phyloP scores from a whole-genome alignment of 2,113 vertebrate genomes.

The Sisor rabdophorus region DNA sequence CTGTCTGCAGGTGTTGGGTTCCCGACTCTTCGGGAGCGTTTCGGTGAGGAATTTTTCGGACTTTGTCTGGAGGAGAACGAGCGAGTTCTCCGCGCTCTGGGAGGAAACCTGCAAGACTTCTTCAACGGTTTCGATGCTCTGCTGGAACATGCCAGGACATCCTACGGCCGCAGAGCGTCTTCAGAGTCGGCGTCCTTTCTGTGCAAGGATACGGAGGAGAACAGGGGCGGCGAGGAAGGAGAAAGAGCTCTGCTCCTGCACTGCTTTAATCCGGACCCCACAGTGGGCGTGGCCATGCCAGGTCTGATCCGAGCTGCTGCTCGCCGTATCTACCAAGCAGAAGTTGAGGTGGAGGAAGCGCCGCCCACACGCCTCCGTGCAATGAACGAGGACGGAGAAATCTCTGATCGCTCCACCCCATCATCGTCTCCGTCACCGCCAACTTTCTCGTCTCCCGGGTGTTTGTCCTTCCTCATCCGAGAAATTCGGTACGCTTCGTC shows the following conservation, averaged over 20 bases:
- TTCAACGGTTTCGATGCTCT: slow-evolving; percentile 97
- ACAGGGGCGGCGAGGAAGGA: slow-evolving; percentile 51
- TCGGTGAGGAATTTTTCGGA: slow-evolving; percentile 94
- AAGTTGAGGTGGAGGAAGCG: slow-evolving; percentile 88
- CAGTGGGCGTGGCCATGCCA: slow-evolving; percentile 88
- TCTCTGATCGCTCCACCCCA: slow-evolving; percentile 73
- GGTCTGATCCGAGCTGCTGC: slow-evolving; percentile 92
- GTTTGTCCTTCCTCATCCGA: slow-evolving; percentile 80
- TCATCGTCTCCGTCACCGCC: slow-evolving; percentile 71
- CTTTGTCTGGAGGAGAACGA: slow-evolving; percentile 96
- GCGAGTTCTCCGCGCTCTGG: slow-evolving; percentile 89
- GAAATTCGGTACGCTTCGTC: slow-evolving; percentile 62
- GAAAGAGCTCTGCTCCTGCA: slow-evolving; percentile 81
- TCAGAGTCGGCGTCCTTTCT: slow-evolving; percentile 94
- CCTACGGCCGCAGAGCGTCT: slow-evolving; percentile 86
- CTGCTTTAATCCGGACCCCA: slow-evolving; percentile 88
- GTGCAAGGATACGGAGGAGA: slow-evolving; percentile 80
- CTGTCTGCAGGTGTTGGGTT: slow-evolving; percentile 79
- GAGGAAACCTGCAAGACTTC: slow-evolving; percentile 93
- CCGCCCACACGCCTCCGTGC: slow-evolving; percentile 68
- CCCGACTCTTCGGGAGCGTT: slow-evolving; percentile 87
- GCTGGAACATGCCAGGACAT: slow-evolving; percentile 93
- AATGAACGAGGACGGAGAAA: slow-evolving; percentile 67
- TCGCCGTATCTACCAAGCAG: slow-evolving; percentile 83
- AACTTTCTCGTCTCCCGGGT: slow-evolving; percentile 61